These are phyloP conservation scores for Eucriotettix oculatus DNA, from an alignment of 2,888 invertebrate genomes.

Conservation along the genomic window DNA sequence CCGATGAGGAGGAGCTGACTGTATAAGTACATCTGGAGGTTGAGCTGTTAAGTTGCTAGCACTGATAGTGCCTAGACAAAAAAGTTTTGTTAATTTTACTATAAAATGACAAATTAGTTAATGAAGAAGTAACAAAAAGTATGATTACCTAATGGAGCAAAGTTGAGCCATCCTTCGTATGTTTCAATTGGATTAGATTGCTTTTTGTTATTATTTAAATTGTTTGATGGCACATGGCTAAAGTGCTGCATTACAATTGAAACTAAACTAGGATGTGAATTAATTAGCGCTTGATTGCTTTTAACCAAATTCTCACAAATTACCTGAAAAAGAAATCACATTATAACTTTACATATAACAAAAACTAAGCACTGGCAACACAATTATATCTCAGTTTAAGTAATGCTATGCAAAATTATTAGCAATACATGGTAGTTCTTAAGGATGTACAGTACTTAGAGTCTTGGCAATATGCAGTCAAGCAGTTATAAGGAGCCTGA, in stretches of 20 bases:
- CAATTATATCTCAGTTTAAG: too few species aligned
- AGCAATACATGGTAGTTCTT: too few species aligned
- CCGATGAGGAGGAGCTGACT: constrained; percentile 63
- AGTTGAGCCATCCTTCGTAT: constrained; percentile 67
- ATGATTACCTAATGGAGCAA: constrained; percentile 63
- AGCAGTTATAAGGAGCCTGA: too few species aligned
- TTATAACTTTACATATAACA: too few species aligned
- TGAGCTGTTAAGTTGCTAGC: constrained; percentile 75
- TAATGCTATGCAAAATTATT: too few species aligned
- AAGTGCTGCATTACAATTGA: constrained; percentile 46
- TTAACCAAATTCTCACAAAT: constrained; percentile 65
- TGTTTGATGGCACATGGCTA: constrained; percentile 27
- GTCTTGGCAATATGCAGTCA: too few species aligned
- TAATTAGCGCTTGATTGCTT: constrained; percentile 54
- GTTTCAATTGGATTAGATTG: constrained; percentile 35
- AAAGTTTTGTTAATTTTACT: neutral
- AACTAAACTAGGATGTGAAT: constrained; percentile 48
- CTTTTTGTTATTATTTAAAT: constrained; percentile 25
- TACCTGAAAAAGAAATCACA: constrained; percentile 28
- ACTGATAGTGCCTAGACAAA: constrained; percentile 41
- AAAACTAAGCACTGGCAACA: too few species aligned
- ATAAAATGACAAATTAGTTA: neutral
- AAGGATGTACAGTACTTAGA: too few species aligned
- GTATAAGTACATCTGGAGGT: constrained; percentile 75
- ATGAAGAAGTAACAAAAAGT: neutral